phyloP scores from a whole-genome alignment of 1,140 invertebrate species.

The Steinernema khuongi region DNA sequence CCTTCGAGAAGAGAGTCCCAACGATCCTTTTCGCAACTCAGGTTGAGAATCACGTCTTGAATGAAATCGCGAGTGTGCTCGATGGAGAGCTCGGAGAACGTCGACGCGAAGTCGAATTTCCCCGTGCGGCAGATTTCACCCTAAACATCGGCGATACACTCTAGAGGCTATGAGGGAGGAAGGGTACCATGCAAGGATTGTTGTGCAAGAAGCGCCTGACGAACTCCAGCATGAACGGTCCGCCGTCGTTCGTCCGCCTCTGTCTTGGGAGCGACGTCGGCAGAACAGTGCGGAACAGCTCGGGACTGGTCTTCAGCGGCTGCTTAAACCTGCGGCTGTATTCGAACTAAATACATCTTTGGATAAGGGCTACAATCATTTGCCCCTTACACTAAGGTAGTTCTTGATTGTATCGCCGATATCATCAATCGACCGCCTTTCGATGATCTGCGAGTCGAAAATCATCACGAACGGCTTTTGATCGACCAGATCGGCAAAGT shows the following conservation, averaged over 20 bases:
- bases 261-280: conserved; percentile 30
- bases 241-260: conserved; percentile 32
- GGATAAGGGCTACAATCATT: neutral
- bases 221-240: conserved; percentile 34
- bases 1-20: conserved; percentile 7
- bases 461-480: conserved; percentile 1
- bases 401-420: neutral
- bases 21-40: neutral
- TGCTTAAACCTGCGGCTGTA: neutral
- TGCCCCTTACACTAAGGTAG: neutral
- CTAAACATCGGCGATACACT: neutral
- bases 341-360: neutral
- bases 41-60: conserved; percentile 4
- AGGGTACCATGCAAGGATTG: neutral
- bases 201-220: conserved; percentile 32
- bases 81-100: neutral
- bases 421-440: neutral
- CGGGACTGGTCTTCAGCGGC: neutral
- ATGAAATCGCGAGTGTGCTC: conserved; percentile 3
- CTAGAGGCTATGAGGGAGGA: neutral
- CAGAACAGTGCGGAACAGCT: conserved; percentile 17
- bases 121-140: neutral
- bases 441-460: neutral
- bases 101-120: neutral
- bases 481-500: neutral